A percentile compares a stretch with the other conserved stretches of the same genome.
phyloP scores from a whole-genome alignment of 2,888 invertebrate species.

The Pandemis heparana region DNA sequence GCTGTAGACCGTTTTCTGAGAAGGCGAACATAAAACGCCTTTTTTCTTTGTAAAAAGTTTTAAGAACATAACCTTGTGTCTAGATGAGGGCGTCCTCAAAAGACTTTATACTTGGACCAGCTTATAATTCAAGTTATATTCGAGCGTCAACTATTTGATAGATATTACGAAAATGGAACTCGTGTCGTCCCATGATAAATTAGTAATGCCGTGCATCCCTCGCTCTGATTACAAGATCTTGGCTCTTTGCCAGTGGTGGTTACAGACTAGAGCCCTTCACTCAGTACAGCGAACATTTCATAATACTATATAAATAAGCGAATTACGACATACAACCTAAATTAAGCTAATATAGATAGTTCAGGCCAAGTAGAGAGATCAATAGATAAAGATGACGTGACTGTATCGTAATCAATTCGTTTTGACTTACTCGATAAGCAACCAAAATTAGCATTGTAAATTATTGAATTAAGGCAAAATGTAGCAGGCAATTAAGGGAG shows the following conservation, averaged over 20 bases:
- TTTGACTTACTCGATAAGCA: no score
- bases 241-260: conserved; percentile 22
- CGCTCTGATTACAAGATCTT: conserved; percentile 11
- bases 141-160: neutral
- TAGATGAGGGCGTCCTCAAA: neutral
- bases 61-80: no score
- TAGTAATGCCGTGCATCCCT: neutral
- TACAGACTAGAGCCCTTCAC: conserved; percentile 14
- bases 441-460: no score
- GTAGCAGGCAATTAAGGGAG: no score
- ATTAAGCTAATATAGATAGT: neutral
- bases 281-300: conserved; percentile 2
- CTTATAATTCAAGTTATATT: neutral
- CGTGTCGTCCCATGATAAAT: neutral
- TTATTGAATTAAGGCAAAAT: no score
- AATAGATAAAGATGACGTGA: no score
- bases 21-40: neutral
- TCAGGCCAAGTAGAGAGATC: no score
- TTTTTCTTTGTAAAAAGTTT: neutral
- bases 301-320: neutral
- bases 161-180: no score
- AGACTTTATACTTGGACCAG: neutral
- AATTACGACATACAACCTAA: neutral
- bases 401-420: no score
- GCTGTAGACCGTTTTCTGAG: neutral